Base-by-base conservation (phyloP, 1,140 invertebrate genomes). In the Stenopsyche tienmushanensis region DNA sequence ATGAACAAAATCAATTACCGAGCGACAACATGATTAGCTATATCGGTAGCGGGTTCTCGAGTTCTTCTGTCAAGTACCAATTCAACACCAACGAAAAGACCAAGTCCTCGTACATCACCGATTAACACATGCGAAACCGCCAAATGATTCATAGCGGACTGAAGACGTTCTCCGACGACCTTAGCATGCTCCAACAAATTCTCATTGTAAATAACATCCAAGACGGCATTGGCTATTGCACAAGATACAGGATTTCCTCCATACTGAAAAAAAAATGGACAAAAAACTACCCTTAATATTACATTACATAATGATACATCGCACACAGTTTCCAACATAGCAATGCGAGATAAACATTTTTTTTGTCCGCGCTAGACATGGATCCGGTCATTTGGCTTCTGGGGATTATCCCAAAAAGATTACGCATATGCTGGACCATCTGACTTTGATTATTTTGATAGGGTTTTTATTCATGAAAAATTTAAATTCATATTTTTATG, bases 201-300 rank as follows among this genome's bases (percentile, higher is more conserved):
- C 75, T 99, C 95, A 45, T 91, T 86, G 73, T 96, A 90, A 63
- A 99, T 93, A 0, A 95, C 89, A 73, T 97, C 92, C 74, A 99
- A 86, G 3, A 99, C 97, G 8, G 96, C 94, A 75, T 94, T 91
- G 1, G 94, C 95, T 66, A 98, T 90, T 0, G 96, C 94, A 77
- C 96, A 98, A 0, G 96, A 96, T 0, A 99, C 96, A 41, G 97
- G 96, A 83, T 99, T 99, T 1, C 97, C 97, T 2, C 97, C 97
- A 76, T 96, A 98, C 92, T 96, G 77, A 21, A 84, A 83, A 64
- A 73, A 67, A 69, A 53, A 39, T 8, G 7, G 13, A 39, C 29
- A 60, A 49, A 41, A 50, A 74, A 77, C 45, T 24, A 34, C n/a
- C n/a, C n/a, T n/a, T n/a, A n/a, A n/a, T n/a, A n/a, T n/a, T n/a